These are phyloP conservation scores for Leistus spinibarbis DNA, from an alignment of 2,888 invertebrate species.

Conservation along the genomic window DNA sequence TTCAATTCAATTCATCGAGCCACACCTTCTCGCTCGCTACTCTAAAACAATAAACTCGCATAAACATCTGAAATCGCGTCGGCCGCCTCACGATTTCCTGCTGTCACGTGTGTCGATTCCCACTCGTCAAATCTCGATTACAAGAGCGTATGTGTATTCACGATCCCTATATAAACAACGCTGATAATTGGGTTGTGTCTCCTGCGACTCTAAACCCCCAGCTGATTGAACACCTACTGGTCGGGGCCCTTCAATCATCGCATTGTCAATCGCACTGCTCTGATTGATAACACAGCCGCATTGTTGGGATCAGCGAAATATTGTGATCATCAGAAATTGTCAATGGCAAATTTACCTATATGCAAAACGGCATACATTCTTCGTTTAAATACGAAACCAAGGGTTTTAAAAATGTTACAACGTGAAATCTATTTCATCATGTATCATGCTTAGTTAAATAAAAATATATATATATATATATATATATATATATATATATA, in stretches of 20 bases:
- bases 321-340: no score
- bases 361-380: no score
- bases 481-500: no score
- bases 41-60: conserved; percentile 38
- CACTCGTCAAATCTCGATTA: conserved; percentile 22
- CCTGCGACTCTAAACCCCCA: neutral
- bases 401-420: no score
- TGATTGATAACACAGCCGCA: neutral
- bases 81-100: neutral
- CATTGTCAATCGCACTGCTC: neutral
- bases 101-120: conserved; percentile 9
- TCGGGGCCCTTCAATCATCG: neutral
- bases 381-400: no score
- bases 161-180: conserved; percentile 32
- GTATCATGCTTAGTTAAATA: no score
- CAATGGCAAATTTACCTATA: no score
- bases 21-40: conserved; percentile 6
- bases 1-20: conserved; percentile 28
- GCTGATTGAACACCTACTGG: neutral
- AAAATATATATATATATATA: no score
- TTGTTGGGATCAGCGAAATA: no score
- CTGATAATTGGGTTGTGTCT: conserved; percentile 32
- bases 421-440: no score
- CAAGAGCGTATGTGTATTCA: conserved; percentile 26
- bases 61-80: conserved; percentile 26